Evolutionary conservation across 1,140 invertebrate genomes (phyloP), one percentile per base, ranked within the genome.

Genomic region (Meteorus sp.): DNA sequence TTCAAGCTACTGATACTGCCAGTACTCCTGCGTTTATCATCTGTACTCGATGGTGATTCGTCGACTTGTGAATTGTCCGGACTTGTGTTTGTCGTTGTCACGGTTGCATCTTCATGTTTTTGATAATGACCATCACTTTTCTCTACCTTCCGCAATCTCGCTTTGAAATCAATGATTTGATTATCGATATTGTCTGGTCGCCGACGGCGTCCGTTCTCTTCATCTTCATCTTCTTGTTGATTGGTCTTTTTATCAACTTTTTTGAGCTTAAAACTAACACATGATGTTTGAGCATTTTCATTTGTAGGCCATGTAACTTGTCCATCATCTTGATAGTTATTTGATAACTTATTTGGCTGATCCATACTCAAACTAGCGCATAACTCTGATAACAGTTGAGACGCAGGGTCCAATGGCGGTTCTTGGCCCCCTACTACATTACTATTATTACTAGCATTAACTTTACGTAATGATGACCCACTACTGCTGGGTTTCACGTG

Each of bases 1-100:
- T 95, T 95, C 62, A 96, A 82, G 73, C 90, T 95, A 73, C 88
- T 94, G 70, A 97, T 95, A 78, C 92, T 94, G 48, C 93, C 93
- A 27, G 92, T 94, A 73, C 92, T 95, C 47, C 90, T 87, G n/a
- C 93, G 81, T 73, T 95, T 95, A 68, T 93, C 91, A 56, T 92
- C 89, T n/a, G n/a, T n/a, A 2, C 79, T 82, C 56, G n/a, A n/a
- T n/a, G n/a, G n/a, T n/a, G n/a, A n/a, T n/a, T 89, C 88, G n/a
- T 89, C 88, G 2, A 81, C 82, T 7, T 75, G 71, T 1, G 77
- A 76, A 31, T 82, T 77, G 48, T 76, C 66, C 7, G 74, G 64
- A 55, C 60, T 69, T 0, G 35, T 22, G 4, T 35, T 35, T 44
- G 51, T 61, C 39, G 8, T 60, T 56, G 73, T 71, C 17, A 71